Percentiles rank a stretch among this genome's conserved stretches.
These are phyloP conservation scores for Sorex fumeus DNA, from an alignment of 2,113 vertebrate genomes.

Conservation along the genomic window DNA sequence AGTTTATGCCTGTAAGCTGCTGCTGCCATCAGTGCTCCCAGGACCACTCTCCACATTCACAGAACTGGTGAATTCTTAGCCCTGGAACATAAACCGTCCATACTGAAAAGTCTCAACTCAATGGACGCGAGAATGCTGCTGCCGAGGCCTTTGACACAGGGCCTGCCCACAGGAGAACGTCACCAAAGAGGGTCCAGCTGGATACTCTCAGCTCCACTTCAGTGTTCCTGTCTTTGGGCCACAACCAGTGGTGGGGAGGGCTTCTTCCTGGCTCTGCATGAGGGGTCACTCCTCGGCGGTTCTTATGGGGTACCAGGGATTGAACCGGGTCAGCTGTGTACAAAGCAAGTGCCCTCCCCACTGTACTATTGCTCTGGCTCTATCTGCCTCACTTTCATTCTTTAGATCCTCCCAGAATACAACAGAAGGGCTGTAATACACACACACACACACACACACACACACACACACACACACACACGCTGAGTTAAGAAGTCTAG, in stretches of 20 bases:
- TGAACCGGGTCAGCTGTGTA: too few relatives aligned
- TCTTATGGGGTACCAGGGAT: too few relatives aligned
- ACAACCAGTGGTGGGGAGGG: too few relatives aligned
- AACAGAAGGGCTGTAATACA: background rate
- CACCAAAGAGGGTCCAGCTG: background rate
- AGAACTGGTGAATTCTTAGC: background rate
- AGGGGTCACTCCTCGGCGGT: too few relatives aligned
- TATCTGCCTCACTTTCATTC: background rate
- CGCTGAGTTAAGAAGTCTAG: conserved; percentile 3
- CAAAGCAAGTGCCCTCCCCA: too few relatives aligned
- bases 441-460: too few relatives aligned
- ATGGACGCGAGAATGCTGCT: background rate
- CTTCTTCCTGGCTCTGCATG: too few relatives aligned
- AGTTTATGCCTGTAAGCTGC: background rate
- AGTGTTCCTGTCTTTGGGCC: too few relatives aligned
- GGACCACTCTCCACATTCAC: background rate
- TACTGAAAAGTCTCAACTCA: background rate
- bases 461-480: too few relatives aligned
- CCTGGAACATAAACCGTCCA: background rate
- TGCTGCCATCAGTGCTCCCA: background rate
- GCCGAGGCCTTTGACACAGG: background rate
- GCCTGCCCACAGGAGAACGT: background rate
- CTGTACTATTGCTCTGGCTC: too few relatives aligned
- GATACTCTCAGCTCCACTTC: conserved; percentile 17
- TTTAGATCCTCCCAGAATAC: background rate